Conservation (phyloP, 2,888 invertebrate genomes). For the Aethes cnicana region DNA sequence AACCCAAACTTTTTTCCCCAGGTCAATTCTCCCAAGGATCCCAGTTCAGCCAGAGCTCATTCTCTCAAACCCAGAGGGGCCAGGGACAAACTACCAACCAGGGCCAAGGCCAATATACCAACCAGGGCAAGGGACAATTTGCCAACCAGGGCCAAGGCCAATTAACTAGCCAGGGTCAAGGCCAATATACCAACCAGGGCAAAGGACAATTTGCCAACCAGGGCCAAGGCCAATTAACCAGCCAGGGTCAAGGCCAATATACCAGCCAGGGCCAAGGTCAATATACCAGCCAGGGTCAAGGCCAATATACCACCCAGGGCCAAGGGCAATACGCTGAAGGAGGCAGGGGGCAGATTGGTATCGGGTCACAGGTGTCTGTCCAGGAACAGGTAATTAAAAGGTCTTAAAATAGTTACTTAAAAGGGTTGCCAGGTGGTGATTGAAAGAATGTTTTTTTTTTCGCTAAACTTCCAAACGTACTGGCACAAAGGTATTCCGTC, state of each 20-base stretch:
- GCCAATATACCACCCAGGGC: slow-evolving; percentile 33
- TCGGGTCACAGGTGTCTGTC: slow-evolving; percentile 46
- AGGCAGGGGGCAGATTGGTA: slow-evolving; percentile 44
- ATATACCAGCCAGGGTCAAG: slow-evolving; percentile 13
- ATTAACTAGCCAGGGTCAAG: slow-evolving; percentile 35
- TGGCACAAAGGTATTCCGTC: too few species aligned
- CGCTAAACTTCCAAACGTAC: too few species aligned
- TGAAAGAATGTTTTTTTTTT: too few species aligned
- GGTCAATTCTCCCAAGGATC: slow-evolving; percentile 18
- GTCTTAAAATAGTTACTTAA: too few species aligned
- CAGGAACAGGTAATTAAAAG: slow-evolving; percentile 20
- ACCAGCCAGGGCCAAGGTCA: slow-evolving; percentile 34
- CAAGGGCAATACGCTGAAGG: slow-evolving; percentile 38
- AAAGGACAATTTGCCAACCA: slow-evolving; percentile 33
- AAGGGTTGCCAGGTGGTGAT: too few species aligned
- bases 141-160: slow-evolving; percentile 14
- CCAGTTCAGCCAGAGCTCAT: slow-evolving; percentile 8
- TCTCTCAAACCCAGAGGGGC: slow-evolving; percentile 20
- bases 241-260: slow-evolving; percentile 38
- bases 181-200: slow-evolving; percentile 27
- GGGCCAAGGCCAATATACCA: slow-evolving; percentile 24
- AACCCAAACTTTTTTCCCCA: not conserved
- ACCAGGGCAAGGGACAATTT: slow-evolving; percentile 34
- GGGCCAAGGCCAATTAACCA: slow-evolving; percentile 12
- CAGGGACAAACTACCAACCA: slow-evolving; percentile 21